Conservation (phyloP, 2,888 invertebrate species). For the Panopea generosa region DNA sequence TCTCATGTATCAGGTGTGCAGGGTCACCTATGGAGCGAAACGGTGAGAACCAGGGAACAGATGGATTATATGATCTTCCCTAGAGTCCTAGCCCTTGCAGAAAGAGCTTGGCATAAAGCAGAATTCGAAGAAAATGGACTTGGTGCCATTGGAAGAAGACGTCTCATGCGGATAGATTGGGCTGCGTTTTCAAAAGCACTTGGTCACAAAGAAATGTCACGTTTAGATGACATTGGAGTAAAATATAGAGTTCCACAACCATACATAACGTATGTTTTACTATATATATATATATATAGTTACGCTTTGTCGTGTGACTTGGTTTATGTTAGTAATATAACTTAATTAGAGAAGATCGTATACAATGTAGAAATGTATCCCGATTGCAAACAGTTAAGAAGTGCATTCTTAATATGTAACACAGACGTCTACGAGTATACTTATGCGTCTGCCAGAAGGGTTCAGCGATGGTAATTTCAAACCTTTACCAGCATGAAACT, state of each 20-base stretch:
- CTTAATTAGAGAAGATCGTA: too few species aligned
- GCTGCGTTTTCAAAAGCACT: conserved; percentile 71
- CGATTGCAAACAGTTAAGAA: too few species aligned
- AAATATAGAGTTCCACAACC: conserved; percentile 75
- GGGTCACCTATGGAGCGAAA: conserved; percentile 80
- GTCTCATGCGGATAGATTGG: conserved; percentile 66
- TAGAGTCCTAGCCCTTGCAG: conserved; percentile 77
- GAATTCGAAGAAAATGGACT: conserved; percentile 65
- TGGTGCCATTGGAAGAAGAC: conserved; percentile 7
- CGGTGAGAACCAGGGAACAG: conserved; percentile 66
- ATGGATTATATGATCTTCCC: conserved; percentile 78
- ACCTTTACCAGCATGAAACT: too few species aligned
- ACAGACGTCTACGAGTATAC: too few species aligned
- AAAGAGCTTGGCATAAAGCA: too few species aligned
- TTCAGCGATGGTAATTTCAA: too few species aligned
- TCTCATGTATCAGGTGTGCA: conserved; percentile 83
- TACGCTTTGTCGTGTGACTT: too few species aligned
- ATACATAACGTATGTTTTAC: conserved; percentile 78
- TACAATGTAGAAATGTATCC: too few species aligned
- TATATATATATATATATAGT: too few species aligned
- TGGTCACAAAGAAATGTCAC: conserved; percentile 72
- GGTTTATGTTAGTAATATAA: too few species aligned
- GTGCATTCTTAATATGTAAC: too few species aligned
- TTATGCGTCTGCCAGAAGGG: too few species aligned
- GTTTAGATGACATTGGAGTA: conserved; percentile 69